A percentile compares a stretch with the other conserved stretches of the same genome.
phyloP scores from a whole-genome alignment of 2,888 invertebrate species.

The Entomobrya proxima region DNA sequence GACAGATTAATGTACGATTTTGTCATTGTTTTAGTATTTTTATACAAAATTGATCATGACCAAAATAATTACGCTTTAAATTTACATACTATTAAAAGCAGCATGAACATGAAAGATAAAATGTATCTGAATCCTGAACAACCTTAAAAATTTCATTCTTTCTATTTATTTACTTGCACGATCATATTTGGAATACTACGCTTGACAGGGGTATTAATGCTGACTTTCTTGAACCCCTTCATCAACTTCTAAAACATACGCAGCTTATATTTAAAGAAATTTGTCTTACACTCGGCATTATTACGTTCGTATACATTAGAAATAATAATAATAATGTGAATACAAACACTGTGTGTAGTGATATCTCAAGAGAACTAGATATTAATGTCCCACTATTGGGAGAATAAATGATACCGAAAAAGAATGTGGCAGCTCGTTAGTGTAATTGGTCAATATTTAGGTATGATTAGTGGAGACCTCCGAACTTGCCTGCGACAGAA shows the following conservation, averaged over 20 bases:
- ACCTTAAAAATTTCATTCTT: not conserved
- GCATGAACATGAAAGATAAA: not conserved
- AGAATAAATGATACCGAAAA: conserved; percentile 57
- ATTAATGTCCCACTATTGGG: conserved; percentile 23
- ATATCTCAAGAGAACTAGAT: not conserved
- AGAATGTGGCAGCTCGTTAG: conserved; percentile 73
- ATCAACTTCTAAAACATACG: too few species aligned
- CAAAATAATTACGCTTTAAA: not conserved
- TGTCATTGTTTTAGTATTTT: not conserved
- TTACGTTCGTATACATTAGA: not conserved
- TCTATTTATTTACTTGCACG: not conserved
- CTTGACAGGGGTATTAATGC: too few species aligned
- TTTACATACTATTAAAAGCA: too few species aligned
- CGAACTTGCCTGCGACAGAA: conserved; percentile 62
- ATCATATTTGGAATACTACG: not conserved
- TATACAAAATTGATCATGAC: not conserved
- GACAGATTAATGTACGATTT: too few species aligned
- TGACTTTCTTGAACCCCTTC: too few species aligned
- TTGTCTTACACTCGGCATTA: too few species aligned
- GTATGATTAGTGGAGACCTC: conserved; percentile 73
- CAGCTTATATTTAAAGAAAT: not conserved
- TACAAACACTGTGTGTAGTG: not conserved
- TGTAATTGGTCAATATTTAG: conserved; percentile 75
- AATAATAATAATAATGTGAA: too few species aligned
- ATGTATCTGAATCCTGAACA: not conserved